phyloP scores from a whole-genome alignment of 2,888 invertebrate species.

The Cosmia trapezina region DNA sequence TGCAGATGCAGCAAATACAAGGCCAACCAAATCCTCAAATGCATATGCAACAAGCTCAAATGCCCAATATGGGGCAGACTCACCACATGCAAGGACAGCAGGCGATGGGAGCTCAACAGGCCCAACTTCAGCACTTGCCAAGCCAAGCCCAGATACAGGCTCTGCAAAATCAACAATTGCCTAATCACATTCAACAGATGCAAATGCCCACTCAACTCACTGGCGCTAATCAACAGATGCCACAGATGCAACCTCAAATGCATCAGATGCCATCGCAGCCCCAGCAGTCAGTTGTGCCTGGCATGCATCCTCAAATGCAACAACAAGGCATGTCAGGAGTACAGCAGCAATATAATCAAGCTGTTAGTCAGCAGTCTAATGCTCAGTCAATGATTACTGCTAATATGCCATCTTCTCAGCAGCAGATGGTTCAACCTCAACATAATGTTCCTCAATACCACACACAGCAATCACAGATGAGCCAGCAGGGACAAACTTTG shows the following conservation, averaged over 20 bases:
- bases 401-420: conserved; percentile 86
- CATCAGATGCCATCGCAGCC: conserved; percentile 88
- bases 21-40: conserved; percentile 86
- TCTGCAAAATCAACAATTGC: conserved; percentile 89
- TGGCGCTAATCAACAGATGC: conserved; percentile 87
- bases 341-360: conserved; percentile 89
- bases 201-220: conserved; percentile 86
- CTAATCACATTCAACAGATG: conserved; percentile 90
- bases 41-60: conserved; percentile 89
- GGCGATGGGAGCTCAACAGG: conserved; percentile 84
- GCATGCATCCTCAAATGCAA: conserved; percentile 89
- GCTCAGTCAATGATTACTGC: conserved; percentile 86
- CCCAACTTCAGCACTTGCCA: conserved; percentile 88
- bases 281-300: conserved; percentile 87
- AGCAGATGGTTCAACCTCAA: conserved; percentile 87
- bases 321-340: conserved; percentile 87
- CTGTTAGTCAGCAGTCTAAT: conserved; percentile 86
- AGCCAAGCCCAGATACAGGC: conserved; percentile 89
- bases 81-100: conserved; percentile 88
- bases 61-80: conserved; percentile 85
- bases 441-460: conserved; percentile 89
- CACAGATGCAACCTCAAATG: conserved; percentile 89
- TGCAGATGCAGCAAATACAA: conserved; percentile 89
- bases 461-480: conserved; percentile 87
- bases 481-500: conserved; percentile 87